phyloP scores from a whole-genome alignment of 2,888 invertebrate species.

The Melikaiella ostensackeni region DNA sequence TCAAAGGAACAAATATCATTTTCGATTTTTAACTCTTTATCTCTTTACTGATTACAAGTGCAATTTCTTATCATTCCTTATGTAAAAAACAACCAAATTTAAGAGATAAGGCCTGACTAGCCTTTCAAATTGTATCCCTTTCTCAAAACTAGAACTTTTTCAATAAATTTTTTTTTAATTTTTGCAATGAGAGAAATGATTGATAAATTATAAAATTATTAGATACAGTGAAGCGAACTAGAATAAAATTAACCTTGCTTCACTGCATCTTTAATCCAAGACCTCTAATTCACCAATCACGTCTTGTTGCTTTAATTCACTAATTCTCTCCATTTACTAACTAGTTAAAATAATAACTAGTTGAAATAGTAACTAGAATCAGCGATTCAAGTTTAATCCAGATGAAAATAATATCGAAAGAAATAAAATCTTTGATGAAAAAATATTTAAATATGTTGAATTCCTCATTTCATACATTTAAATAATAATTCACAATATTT shows the following conservation, averaged over 20 bases:
- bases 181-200: neutral
- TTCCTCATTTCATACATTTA: no score
- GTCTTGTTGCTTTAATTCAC: conserved; percentile 60
- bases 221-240: neutral
- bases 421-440: neutral
- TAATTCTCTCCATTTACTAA: conserved; percentile 59
- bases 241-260: neutral
- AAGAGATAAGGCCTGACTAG: neutral
- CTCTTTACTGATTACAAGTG: neutral
- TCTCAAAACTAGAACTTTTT: neutral
- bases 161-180: neutral
- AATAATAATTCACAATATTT: no score
- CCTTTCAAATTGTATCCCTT: neutral
- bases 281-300: conserved; percentile 54
- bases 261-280: conserved; percentile 9
- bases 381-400: neutral
- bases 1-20: neutral
- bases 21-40: neutral
- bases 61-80: neutral
- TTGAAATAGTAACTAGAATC: conserved; percentile 14
- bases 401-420: neutral
- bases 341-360: conserved; percentile 28
- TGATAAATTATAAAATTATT: neutral
- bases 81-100: neutral
- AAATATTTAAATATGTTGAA: no score